Evolutionary conservation across 2,113 vertebrate genomes (phyloP), one percentile per base, ranked within the genome.

Genomic region (Anguilla rostrata): DNA sequence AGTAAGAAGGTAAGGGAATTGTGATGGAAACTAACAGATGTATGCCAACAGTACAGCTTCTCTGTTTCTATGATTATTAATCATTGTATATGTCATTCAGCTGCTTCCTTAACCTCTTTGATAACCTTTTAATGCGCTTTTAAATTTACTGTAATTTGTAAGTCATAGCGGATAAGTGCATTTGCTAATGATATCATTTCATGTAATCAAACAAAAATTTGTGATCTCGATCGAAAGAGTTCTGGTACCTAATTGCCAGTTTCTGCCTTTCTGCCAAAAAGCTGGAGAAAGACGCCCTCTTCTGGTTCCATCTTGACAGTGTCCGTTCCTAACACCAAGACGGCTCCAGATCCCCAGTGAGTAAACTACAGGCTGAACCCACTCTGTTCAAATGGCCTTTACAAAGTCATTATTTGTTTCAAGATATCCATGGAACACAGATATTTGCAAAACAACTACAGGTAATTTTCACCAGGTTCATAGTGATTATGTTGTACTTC

Each of bases 251-350:
- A 83, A 39, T 39, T 34, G 39, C 14, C 84, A 16, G n/a, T 20
- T 29, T 53, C 29, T n/a, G 79, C 9, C 71, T 85, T 46, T 87
- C 20, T 46, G n/a, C 81, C n/a, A 18, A n/a, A 56, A 88, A 96
- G 94, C 88, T 93, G 90, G 91, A 92, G 89, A 85, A 88, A 89
- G 85, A 90, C 91, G 60, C 88, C 92, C 41, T 91, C 81, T 87
- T 90, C 93, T 0, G 94, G 92, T 89, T 92, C 92, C 56, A 92
- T 94, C 9, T 90, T 96, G 87, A 96, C 91, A 0, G 93, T 95
- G 84, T 96, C 94, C 79, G 90, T 96, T 84, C 90, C 92, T 6
- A 96, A 95, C 86, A 90, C 89, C 49, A 93, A 91, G 88, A 87
- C 91, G 0, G 82, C 92, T 84, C 89, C 91, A 87, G 71, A 63